These are phyloP conservation scores for Eustalomyia histrio DNA, from an alignment of 2,888 invertebrate genomes.

Conservation along the genomic window DNA sequence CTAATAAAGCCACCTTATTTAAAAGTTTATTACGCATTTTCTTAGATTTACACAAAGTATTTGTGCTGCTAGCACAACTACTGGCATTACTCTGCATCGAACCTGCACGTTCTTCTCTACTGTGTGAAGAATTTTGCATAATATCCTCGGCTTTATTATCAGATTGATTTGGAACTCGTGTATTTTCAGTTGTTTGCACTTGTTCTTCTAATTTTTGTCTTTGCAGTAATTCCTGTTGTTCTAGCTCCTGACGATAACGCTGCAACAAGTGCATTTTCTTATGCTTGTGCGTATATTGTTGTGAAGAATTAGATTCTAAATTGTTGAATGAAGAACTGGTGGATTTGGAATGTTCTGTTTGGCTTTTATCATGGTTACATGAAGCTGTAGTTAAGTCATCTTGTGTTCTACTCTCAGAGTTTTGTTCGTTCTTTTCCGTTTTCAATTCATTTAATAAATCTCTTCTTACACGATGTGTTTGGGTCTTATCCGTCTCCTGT, in stretches of 20 bases:
- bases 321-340: slow-evolving; percentile 19
- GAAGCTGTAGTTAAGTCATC: slow-evolving; percentile 20
- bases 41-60: slow-evolving; percentile 67
- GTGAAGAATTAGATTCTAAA: background rate
- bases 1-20: slow-evolving; percentile 71
- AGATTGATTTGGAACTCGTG: background rate
- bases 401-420: background rate
- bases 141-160: slow-evolving; percentile 55
- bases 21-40: slow-evolving; percentile 74
- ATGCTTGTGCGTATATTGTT: slow-evolving; percentile 71
- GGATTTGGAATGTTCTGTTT: slow-evolving; percentile 61
- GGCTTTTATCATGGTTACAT: slow-evolving; percentile 16
- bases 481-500: slow-evolving; percentile 46
- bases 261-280: slow-evolving; percentile 75
- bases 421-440: background rate
- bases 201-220: slow-evolving; percentile 60
- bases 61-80: slow-evolving; percentile 71
- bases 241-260: slow-evolving; percentile 74
- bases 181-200: slow-evolving; percentile 29
- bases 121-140: slow-evolving; percentile 63
- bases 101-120: slow-evolving; percentile 69
- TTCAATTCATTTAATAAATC: slow-evolving; percentile 39
- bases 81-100: slow-evolving; percentile 73
- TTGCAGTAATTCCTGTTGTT: slow-evolving; percentile 68
- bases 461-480: slow-evolving; percentile 35